These are phyloP conservation scores for Timema podura DNA, from an alignment of 2,888 invertebrate species.

Conservation along the genomic window DNA sequence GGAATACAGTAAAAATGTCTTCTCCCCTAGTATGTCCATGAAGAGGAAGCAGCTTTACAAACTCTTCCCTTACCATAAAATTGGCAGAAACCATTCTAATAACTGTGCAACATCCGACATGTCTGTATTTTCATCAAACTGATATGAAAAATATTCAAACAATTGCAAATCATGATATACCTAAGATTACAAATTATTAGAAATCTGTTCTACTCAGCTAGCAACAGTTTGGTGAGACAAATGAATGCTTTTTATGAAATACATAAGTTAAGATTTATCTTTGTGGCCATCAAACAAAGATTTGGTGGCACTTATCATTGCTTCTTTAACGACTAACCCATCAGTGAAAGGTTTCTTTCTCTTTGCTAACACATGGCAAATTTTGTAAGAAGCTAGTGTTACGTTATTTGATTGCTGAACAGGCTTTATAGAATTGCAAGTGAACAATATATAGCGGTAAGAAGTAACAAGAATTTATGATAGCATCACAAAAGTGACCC, in stretches of 20 bases:
- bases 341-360: background rate
- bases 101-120: background rate
- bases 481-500: too few relatives aligned
- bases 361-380: too few relatives aligned
- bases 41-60: constrained; percentile 10
- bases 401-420: too few relatives aligned
- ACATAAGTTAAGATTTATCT: background rate
- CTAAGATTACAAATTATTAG: background rate
- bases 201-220: background rate
- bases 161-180: too few relatives aligned
- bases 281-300: too few relatives aligned
- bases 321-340: background rate
- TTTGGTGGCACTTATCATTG: background rate
- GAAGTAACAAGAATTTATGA: too few relatives aligned
- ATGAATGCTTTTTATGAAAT: background rate
- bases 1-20: constrained; percentile 9
- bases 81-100: constrained; percentile 5
- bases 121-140: background rate
- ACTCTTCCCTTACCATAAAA: constrained; percentile 10
- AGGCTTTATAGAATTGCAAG: too few relatives aligned
- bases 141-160: too few relatives aligned
- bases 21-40: constrained; percentile 3
- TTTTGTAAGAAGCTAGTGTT: too few relatives aligned
- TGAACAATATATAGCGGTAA: too few relatives aligned
- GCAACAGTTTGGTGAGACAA: background rate